phyloP scores from a whole-genome alignment of 2,888 invertebrate genomes.

The Leucoptera coffeella region DNA sequence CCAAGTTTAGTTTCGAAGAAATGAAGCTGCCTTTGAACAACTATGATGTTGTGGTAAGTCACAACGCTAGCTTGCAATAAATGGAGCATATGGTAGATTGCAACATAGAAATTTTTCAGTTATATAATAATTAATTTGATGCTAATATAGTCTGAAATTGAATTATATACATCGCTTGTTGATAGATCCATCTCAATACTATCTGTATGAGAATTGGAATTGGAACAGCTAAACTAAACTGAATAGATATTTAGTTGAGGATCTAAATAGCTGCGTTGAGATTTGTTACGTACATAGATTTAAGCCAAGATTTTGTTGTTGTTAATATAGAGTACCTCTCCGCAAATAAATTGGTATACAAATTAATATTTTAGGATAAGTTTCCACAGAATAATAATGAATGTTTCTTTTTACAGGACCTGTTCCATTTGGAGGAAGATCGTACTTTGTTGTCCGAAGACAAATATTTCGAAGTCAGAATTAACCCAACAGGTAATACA shows the following conservation, averaged over 20 bases:
- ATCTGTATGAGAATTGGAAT: background rate
- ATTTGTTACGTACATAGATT: too few relatives aligned
- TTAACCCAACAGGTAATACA: slow-evolving; percentile 44
- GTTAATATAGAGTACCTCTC: too few relatives aligned
- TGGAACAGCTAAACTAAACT: background rate
- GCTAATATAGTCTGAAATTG: too few relatives aligned
- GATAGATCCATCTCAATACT: background rate
- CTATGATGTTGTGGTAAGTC: slow-evolving; percentile 19
- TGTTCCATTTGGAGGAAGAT: slow-evolving; percentile 32
- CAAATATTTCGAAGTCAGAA: slow-evolving; percentile 34
- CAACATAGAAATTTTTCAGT: background rate
- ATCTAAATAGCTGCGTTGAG: too few relatives aligned
- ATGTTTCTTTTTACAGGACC: too few relatives aligned
- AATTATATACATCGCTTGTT: background rate
- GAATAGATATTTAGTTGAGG: too few relatives aligned
- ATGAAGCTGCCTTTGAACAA: slow-evolving; percentile 15
- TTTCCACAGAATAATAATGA: too few relatives aligned
- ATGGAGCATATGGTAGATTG: background rate
- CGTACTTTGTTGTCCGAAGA: slow-evolving; percentile 13
- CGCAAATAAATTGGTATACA: too few relatives aligned
- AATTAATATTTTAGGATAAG: too few relatives aligned
- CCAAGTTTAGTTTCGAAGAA: slow-evolving; percentile 14
- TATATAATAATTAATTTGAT: too few relatives aligned
- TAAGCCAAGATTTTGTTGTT: too few relatives aligned
- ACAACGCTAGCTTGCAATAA: background rate